Conservation (phyloP, 2,888 invertebrate genomes). For the Philaethria dido region DNA sequence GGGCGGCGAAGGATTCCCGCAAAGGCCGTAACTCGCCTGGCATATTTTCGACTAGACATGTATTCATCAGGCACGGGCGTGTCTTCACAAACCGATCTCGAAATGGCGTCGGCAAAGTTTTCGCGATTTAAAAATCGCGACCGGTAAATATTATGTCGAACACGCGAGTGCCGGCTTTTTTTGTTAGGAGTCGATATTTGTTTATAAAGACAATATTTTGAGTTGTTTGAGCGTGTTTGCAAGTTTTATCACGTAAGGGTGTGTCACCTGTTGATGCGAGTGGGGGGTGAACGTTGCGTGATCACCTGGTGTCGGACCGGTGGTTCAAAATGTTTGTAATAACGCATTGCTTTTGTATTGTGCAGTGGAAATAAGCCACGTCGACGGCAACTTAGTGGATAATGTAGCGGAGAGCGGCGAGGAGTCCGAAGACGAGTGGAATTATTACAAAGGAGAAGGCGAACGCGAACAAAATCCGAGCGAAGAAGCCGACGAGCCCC, state of each 20-base stretch:
- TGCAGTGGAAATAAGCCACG: slow-evolving; percentile 77
- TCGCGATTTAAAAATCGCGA: slow-evolving; percentile 76
- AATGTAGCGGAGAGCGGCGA: slow-evolving; percentile 90
- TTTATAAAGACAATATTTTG: slow-evolving; percentile 4
- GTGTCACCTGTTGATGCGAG: slow-evolving; percentile 77
- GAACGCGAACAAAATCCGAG: slow-evolving; percentile 85
- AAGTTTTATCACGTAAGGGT: slow-evolving; percentile 58
- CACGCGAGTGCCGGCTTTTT: slow-evolving; percentile 48
- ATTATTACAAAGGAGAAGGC: slow-evolving; percentile 89
- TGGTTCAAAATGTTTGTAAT: slow-evolving; percentile 45
- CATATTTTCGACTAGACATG: slow-evolving; percentile 42
- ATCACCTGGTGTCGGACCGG: slow-evolving; percentile 53
- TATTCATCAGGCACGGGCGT: slow-evolving; percentile 65
- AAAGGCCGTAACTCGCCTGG: slow-evolving; percentile 55
- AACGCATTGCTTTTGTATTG: slow-evolving; percentile 58
- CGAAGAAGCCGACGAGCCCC: slow-evolving; percentile 82
- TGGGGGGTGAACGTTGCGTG: slow-evolving; percentile 41
- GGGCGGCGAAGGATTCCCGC: slow-evolving; percentile 65
- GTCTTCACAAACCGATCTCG: slow-evolving; percentile 67
- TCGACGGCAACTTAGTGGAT: slow-evolving; percentile 84
- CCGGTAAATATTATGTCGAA: slow-evolving; percentile 72
- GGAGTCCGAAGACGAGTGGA: slow-evolving; percentile 95
- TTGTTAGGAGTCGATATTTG: background rate
- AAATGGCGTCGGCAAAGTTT: slow-evolving; percentile 78
- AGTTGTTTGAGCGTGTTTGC: background rate